Evolutionary conservation across 2,113 vertebrate species (phyloP).

Genomic region (Fregata magnificens): DNA sequence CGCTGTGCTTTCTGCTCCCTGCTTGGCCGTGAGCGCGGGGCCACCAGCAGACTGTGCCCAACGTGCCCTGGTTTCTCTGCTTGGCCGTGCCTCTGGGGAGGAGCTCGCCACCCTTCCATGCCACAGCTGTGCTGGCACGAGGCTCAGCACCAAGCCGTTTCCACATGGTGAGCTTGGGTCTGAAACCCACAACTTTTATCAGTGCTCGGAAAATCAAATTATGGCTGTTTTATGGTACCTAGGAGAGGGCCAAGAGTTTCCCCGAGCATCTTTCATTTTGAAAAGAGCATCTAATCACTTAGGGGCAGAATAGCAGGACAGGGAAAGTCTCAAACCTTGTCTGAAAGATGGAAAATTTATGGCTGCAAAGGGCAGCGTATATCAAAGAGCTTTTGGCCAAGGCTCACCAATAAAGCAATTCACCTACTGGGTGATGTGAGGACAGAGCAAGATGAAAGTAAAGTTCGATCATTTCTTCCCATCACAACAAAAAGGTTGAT

Average conservation of each 20-base stretch:
- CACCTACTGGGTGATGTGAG: slow-evolving; percentile 81
- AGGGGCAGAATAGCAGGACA: slow-evolving; percentile 43
- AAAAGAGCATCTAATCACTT: slow-evolving; percentile 50
- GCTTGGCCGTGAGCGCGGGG: fast-evolving
- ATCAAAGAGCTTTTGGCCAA: slow-evolving; percentile 75
- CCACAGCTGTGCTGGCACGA: not conserved
- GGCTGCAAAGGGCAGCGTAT: slow-evolving; percentile 62
- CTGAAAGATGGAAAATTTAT: slow-evolving; percentile 78
- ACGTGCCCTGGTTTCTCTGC: fast-evolving
- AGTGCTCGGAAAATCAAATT: slow-evolving; percentile 4
- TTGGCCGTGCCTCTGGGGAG: not conserved
- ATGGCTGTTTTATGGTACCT: slow-evolving; percentile 43
- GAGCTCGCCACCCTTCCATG: not conserved
- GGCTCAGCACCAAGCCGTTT: not conserved
- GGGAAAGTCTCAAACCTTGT: slow-evolving; percentile 66
- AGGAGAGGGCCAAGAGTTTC: slow-evolving; percentile 51
- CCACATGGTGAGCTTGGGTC: not conserved
- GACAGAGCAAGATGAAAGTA: slow-evolving; percentile 82
- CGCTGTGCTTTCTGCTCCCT: not conserved
- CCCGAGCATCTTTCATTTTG: slow-evolving; percentile 64
- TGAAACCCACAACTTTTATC: not conserved
- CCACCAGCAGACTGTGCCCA: not conserved
- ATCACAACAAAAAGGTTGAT: slow-evolving; percentile 83
- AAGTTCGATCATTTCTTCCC: slow-evolving; percentile 82
- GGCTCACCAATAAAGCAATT: slow-evolving; percentile 72